Percentiles rank a stretch among this genome's conserved stretches.
These are phyloP conservation scores for Drosophila tristis DNA, from an alignment of 1,140 invertebrate species.

Conservation along the genomic window DNA sequence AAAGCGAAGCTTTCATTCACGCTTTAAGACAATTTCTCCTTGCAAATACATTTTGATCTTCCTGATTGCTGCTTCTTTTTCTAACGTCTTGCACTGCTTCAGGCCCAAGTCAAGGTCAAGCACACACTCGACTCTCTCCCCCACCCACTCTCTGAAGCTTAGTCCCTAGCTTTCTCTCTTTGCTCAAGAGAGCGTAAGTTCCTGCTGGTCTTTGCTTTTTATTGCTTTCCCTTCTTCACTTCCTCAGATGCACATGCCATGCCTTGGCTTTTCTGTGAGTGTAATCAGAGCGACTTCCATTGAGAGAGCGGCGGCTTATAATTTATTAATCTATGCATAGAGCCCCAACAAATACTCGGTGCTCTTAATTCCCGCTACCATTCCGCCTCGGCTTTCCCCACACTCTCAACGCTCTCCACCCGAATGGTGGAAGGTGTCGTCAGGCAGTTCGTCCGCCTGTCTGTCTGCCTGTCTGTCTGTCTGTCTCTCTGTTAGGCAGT, in stretches of 20 bases:
- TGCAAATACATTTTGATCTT: no score
- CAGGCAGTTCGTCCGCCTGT: slow-evolving; percentile 10
- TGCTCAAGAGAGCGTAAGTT: neutral
- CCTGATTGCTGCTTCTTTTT: no score
- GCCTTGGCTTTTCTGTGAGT: slow-evolving; percentile 29
- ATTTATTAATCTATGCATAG: slow-evolving; percentile 81
- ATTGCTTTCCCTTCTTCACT: no score
- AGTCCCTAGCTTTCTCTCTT: neutral
- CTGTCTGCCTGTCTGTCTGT: slow-evolving; percentile 2
- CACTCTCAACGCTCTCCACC: slow-evolving; percentile 1
- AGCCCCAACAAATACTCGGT: slow-evolving; percentile 47
- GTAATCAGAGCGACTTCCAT: slow-evolving; percentile 46
- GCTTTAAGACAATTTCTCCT: no score
- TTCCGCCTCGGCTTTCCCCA: slow-evolving; percentile 59
- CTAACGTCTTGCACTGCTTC: no score
- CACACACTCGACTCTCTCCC: neutral
- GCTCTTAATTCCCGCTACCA: slow-evolving; percentile 35
- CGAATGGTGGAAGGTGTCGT: slow-evolving; percentile 51
- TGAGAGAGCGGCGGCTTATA: slow-evolving; percentile 63
- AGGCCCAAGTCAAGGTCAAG: no score
- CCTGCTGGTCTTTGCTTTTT: no score
- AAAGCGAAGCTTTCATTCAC: no score
- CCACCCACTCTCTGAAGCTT: no score
- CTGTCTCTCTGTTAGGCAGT: slow-evolving; percentile 12
- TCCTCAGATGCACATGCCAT: no score